Base-by-base conservation (phyloP, 2,888 invertebrate species). In the Microctonus hyperodae region DNA sequence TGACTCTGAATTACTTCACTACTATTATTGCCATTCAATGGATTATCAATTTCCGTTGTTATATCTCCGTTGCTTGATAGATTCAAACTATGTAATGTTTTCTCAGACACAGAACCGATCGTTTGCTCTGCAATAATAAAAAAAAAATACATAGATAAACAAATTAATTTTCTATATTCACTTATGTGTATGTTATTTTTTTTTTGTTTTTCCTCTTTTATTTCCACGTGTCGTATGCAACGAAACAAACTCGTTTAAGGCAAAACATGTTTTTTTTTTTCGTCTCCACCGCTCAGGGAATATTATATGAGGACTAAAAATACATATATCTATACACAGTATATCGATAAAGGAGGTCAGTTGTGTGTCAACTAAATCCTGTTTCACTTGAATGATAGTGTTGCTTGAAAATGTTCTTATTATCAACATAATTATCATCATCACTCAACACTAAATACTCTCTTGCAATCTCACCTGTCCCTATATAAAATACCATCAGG, bases 1-100 rank as follows among this genome's bases (percentile, higher is more conserved):
- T 58, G 48, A 75, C 80, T 75, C 74, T 80, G 65, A 74, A 73
- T 31, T 74, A 70, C 33, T 63, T 70, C 73, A 72, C 28, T 77
- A 67, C 71, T 76, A 69, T 76, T 78, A 44, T 44, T 44, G 13
- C 81, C 78, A 75, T 80, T 80, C 20, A 76, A 72, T 61, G 77
- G 65, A 51, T 76, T 78, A 16, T 76, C 77, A 35, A 74, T 33
- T 4, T 73, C 76, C 70, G 78, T 75, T 63, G 64, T 75, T 53
- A 72, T 76, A 71, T 78, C 84, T 71, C 78, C 84, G 80, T 82
- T 85, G 80, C 76, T 85, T 70, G 83, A 85, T 71, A 87, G 72
- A 70, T 85, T 86, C 69, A 86, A 76, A 72, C 88, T 88, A 74
- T 86, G 85, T 65, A 88, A 78, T 4, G 88, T 87, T 65, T 78